phyloP scores from a whole-genome alignment of 2,113 vertebrate genomes.

The Morphnarchus princeps region DNA sequence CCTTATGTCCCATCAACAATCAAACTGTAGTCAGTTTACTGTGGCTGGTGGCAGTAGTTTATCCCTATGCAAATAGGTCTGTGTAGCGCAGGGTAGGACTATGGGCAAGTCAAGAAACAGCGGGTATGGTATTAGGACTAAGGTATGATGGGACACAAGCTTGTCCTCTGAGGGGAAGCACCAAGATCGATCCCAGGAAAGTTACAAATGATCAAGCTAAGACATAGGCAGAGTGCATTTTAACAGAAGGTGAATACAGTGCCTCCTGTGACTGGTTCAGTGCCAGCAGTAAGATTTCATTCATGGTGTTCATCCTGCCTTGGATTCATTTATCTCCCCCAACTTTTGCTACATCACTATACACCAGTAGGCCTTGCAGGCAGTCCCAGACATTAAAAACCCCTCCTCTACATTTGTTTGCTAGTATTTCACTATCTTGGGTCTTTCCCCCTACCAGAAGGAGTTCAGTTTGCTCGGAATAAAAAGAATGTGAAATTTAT shows the following conservation, averaged over 20 bases:
- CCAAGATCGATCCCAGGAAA: background rate
- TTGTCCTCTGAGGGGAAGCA: background rate
- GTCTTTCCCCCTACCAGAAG: background rate
- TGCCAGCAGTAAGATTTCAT: background rate
- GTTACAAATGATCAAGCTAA: background rate
- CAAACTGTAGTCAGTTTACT: background rate
- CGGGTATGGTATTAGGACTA: background rate
- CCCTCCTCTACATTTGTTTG: background rate
- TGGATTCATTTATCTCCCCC: background rate
- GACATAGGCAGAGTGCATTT: background rate
- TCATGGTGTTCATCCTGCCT: background rate
- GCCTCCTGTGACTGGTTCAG: background rate
- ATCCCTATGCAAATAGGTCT: background rate
- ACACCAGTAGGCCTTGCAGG: background rate
- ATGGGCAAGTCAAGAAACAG: background rate
- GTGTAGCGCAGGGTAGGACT: background rate
- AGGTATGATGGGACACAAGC: background rate
- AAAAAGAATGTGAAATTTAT: slow-evolving; percentile 4
- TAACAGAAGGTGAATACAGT: background rate
- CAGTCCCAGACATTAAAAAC: background rate
- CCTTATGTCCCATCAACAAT: background rate
- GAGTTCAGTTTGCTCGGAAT: background rate
- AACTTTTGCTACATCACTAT: background rate
- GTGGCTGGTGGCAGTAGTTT: background rate
- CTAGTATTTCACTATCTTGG: background rate